These are phyloP conservation scores for Apodemia zela DNA, from an alignment of 2,888 invertebrate genomes.

Conservation along the genomic window DNA sequence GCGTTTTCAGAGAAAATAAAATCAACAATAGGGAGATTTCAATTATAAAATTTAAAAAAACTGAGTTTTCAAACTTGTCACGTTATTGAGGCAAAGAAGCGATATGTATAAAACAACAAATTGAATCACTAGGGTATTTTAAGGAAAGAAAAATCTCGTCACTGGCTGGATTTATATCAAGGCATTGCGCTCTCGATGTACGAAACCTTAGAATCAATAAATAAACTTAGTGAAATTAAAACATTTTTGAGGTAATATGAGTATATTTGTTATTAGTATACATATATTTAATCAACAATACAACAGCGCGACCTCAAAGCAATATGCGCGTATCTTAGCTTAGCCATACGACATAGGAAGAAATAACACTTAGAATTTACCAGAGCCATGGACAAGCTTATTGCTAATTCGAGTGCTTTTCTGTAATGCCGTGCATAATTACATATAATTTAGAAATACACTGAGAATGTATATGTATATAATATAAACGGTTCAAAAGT, in stretches of 20 bases:
- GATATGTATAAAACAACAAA: too few relatives aligned
- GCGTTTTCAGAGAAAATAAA: too few relatives aligned
- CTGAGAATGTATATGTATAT: slow-evolving; percentile 7
- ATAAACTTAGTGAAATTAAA: slow-evolving; percentile 20
- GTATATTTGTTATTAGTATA: slow-evolving; percentile 23
- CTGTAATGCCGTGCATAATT: slow-evolving; percentile 19
- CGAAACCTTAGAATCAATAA: too few relatives aligned
- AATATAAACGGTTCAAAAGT: slow-evolving; percentile 12
- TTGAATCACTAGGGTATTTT: too few relatives aligned
- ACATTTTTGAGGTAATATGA: slow-evolving; percentile 27
- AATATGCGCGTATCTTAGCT: slow-evolving; percentile 21
- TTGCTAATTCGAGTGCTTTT: slow-evolving; percentile 19
- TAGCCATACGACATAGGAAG: slow-evolving; percentile 18
- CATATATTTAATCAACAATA: slow-evolving; percentile 19
- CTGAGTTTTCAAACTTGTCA: too few relatives aligned
- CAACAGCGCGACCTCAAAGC: slow-evolving; percentile 16
- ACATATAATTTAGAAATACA: slow-evolving; percentile 19
- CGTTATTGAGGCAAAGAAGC: too few relatives aligned
- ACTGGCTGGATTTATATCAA: too few relatives aligned
- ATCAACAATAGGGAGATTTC: too few relatives aligned
- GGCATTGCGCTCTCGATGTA: background rate
- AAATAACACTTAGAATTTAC: slow-evolving; percentile 19
- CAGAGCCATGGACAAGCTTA: slow-evolving; percentile 24
- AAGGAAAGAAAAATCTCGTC: too few relatives aligned
- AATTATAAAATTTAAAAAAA: too few relatives aligned